Percentiles rank a stretch among this genome's conserved stretches.
Conservation (phyloP, 2,888 invertebrate species). For the Cheilosia pagana region DNA sequence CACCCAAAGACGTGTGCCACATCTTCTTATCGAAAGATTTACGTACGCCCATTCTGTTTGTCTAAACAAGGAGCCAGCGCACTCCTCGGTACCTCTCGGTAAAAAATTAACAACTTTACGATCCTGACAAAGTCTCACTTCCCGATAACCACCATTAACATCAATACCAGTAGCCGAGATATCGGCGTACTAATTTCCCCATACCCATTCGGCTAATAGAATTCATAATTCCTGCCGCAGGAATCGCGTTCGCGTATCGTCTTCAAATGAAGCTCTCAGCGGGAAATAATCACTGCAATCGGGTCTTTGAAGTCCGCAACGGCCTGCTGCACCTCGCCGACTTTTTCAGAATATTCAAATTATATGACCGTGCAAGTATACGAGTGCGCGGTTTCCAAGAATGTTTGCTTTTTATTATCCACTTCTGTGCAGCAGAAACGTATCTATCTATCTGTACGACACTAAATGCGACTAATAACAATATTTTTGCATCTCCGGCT, state of each 20-base stretch:
- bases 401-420: constrained; percentile 27
- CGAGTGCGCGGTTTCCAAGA: background rate
- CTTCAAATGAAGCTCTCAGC: constrained; percentile 40
- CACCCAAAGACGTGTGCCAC: too few relatives aligned
- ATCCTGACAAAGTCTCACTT: background rate
- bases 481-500: constrained; percentile 48
- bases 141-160: constrained; percentile 8
- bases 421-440: background rate
- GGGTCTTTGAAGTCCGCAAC: background rate
- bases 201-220: constrained; percentile 25
- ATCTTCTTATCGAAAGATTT: too few relatives aligned
- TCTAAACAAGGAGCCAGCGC: too few relatives aligned
- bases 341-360: constrained; percentile 46
- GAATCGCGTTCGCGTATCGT: background rate
- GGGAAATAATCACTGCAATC: constrained; percentile 9
- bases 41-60: too few relatives aligned
- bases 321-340: background rate
- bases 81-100: too few relatives aligned
- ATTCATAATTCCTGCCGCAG: constrained; percentile 23
- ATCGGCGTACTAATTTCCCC: constrained; percentile 27
- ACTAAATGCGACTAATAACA: constrained; percentile 51
- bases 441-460: constrained; percentile 28
- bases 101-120: background rate
- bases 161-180: constrained; percentile 46
- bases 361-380: constrained; percentile 21